phyloP scores from a whole-genome alignment of 53 echinoderm and acorn worm genomes.

The Antedon mediterranea region DNA sequence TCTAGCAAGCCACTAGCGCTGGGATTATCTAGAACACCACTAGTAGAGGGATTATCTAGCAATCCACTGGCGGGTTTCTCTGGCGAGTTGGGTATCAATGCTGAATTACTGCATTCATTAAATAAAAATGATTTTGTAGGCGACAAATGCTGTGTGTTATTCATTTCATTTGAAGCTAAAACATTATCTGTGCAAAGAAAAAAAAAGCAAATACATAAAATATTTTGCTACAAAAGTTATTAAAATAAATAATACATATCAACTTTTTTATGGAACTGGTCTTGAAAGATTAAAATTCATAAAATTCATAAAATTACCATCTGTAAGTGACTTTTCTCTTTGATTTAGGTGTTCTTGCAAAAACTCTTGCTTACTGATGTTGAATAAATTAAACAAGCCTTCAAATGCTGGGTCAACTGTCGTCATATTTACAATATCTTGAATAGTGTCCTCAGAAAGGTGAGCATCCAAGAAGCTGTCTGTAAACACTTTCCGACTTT shows the following conservation, averaged over 20 bases:
- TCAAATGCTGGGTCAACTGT: slow-evolving; percentile 73
- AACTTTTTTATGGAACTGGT: too few relatives aligned
- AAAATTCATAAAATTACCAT: neutral
- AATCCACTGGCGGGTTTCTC: too few relatives aligned
- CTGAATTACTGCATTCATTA: neutral
- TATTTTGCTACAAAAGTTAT: too few relatives aligned
- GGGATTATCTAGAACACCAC: too few relatives aligned
- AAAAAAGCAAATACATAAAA: too few relatives aligned
- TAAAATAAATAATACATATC: too few relatives aligned
- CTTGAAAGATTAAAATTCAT: neutral
- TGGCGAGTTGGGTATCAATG: neutral
- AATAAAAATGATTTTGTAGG: neutral
- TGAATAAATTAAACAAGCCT: slow-evolving; percentile 74
- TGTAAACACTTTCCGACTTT: slow-evolving; percentile 6
- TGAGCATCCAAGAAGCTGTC: slow-evolving; percentile 32
- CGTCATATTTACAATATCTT: slow-evolving; percentile 56
- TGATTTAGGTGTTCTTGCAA: slow-evolving; percentile 4
- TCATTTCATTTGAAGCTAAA: neutral
- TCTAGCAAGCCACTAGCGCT: neutral
- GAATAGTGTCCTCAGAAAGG: slow-evolving; percentile 42
- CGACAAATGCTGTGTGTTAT: neutral
- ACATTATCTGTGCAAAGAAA: too few relatives aligned
- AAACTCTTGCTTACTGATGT: slow-evolving; percentile 44
- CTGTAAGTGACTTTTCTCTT: neutral
- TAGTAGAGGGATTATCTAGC: too few relatives aligned